Evolutionary conservation across 2,113 vertebrate genomes (phyloP).

Genomic region (Pelecanoides urinatrix): DNA sequence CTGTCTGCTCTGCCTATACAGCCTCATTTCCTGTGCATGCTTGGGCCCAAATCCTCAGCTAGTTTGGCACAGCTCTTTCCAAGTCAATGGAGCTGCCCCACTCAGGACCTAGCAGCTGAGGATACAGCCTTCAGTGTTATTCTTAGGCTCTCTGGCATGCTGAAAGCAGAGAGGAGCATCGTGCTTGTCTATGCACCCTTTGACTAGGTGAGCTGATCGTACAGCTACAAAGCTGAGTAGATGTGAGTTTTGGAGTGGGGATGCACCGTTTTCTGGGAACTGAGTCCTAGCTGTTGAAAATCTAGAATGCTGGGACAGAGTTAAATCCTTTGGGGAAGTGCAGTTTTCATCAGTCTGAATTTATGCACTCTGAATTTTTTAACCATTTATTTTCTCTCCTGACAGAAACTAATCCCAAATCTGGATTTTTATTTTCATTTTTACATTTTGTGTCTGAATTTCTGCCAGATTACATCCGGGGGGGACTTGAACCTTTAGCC

Average conservation of each 20-base stretch:
- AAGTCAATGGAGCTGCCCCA: neutral
- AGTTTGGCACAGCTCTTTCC: neutral
- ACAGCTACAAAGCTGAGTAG: neutral
- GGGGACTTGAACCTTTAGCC: neutral
- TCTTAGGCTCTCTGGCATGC: neutral
- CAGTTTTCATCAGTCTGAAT: neutral
- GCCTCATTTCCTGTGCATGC: neutral
- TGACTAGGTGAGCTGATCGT: neutral
- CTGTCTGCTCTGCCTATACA: neutral
- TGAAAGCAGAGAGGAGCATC: neutral
- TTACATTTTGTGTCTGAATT: neutral
- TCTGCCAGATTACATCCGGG: neutral
- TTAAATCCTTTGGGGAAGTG: neutral
- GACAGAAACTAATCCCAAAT: neutral
- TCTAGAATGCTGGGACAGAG: neutral
- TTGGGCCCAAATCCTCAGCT: neutral
- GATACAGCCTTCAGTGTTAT: neutral
- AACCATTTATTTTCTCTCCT: neutral
- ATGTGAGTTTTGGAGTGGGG: neutral
- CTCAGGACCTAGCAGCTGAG: neutral
- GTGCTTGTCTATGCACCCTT: neutral
- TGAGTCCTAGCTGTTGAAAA: neutral
- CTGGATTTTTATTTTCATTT: neutral
- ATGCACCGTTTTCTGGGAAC: neutral
- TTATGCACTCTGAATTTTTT: neutral